These are phyloP conservation scores for Alosa sapidissima DNA, from an alignment of 2,797 vertebrate genomes.

Conservation along the genomic window DNA sequence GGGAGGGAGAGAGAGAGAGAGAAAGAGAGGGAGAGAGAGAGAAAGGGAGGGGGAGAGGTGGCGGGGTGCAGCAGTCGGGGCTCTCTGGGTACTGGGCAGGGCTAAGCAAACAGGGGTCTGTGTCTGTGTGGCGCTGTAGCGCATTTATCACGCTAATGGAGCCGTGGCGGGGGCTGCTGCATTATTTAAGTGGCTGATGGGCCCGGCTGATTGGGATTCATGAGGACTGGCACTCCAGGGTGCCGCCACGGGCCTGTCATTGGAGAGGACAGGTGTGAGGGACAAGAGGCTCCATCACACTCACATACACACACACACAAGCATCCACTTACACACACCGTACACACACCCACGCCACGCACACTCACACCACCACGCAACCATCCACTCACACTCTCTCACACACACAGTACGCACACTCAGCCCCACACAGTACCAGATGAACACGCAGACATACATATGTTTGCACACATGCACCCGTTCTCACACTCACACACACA, in stretches of 20 bases:
- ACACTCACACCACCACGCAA: neutral
- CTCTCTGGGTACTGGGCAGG: constrained; percentile 19
- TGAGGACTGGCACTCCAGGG: constrained; percentile 51
- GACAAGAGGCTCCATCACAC: constrained; percentile 3
- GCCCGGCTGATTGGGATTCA: constrained; percentile 58
- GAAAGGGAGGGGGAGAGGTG: neutral
- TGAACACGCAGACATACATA: neutral
- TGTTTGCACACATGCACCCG: neutral
- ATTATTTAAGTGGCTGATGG: constrained; percentile 61
- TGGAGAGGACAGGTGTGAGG: constrained; percentile 44
- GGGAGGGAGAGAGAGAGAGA: neutral
- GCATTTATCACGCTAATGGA: constrained; percentile 59
- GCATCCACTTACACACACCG: neutral
- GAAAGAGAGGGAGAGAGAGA: neutral
- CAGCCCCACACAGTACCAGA: neutral
- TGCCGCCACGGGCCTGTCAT: constrained; percentile 36
- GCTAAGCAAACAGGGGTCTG: constrained; percentile 44
- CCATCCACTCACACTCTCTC: neutral
- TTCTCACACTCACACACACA: neutral
- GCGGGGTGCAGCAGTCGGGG: neutral
- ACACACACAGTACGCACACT: neutral
- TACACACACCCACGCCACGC: neutral
- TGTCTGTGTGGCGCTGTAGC: constrained; percentile 33
- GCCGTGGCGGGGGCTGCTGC: constrained; percentile 45
- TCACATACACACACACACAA: neutral